A percentile compares a stretch with the other conserved stretches of the same genome.
phyloP scores from a whole-genome alignment of 1,140 invertebrate genomes.

The Cotesia vestalis region DNA sequence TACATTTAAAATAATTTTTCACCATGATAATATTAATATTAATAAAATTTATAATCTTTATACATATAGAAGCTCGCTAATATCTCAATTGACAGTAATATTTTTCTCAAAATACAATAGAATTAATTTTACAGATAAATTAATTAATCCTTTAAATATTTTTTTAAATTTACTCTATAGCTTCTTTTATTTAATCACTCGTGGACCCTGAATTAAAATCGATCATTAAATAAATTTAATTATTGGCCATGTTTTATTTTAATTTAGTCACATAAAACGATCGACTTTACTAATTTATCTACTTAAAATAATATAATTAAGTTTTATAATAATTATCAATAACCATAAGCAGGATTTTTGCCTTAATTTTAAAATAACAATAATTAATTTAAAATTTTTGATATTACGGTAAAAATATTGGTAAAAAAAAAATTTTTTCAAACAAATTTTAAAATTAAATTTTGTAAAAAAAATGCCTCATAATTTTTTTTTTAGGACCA shows the following conservation, averaged over 20 bases:
- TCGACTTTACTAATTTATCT: conserved; percentile 25
- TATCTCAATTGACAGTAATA: conserved; percentile 37
- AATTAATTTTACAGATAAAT: conserved; percentile 31
- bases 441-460: too few species aligned
- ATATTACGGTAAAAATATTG: too few species aligned
- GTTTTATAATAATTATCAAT: too few species aligned
- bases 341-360: too few species aligned
- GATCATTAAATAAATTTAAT: conserved; percentile 20
- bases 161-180: conserved; percentile 33
- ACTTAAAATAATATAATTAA: conserved; percentile 27
- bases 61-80: conserved; percentile 47
- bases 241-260: conserved; percentile 11
- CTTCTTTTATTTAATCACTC: conserved; percentile 50
- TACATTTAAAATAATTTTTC: conserved; percentile 16
- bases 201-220: conserved; percentile 40
- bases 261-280: too few species aligned
- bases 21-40: conserved; percentile 17
- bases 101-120: conserved; percentile 27
- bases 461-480: too few species aligned
- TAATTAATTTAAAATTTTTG: too few species aligned
- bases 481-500: too few species aligned
- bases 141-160: not conserved
- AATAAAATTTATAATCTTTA: conserved; percentile 32
- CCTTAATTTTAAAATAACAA: too few species aligned
- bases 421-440: too few species aligned